Evolutionary conservation across 2,113 vertebrate species (phyloP), one percentile per base, ranked within the genome.

Genomic region (Corythoichthys haematopterus): DNA sequence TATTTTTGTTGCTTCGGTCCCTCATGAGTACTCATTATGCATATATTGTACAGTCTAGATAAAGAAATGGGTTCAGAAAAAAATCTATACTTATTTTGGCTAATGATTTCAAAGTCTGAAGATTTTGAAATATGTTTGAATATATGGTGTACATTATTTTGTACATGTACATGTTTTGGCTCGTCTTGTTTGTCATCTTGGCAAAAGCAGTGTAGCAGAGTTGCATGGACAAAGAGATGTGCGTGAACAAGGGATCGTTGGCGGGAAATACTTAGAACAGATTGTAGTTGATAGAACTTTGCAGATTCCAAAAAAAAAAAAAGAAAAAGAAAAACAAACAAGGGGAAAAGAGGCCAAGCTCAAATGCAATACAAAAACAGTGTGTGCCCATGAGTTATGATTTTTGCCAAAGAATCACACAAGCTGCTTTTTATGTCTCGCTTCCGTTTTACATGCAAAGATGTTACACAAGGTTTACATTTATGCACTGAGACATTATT

Each of bases 1-100:
- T 96, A 95, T 93, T 94, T 91, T 90, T 93, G 86, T 92, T 90
- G 86, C 93, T 94, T 88, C 91, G 84, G 81, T 89, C 91, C 93
- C 92, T 92, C 90, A 89, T 71, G 80, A 2, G 92, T 91, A 88
- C 79, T 75, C 85, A 91, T 62, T 91, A 89, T 91, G 89, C 85
- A 85, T 82, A 80, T 84, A 86, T 87, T 91, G 85, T 91, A 91
- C 88, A 90, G 81, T 88, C 81, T 88, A 85, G 84, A 85, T 83
- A 87, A 81, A 74, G 74, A 89, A 67, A 68, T 85, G 82, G 83
- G 79, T 83, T 89, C 84, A 82, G 84, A 84, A 80, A 46, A 87
- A 83, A 84, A 85, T 50, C 84, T 81, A 78, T 61, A 89, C 82
- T 91, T 92, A 91, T 92, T 92, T 92, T 92, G 90, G 88, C 88